Percentiles rank a stretch among this genome's conserved stretches.
phyloP scores from a whole-genome alignment of 1,140 invertebrate species.

The Anthonomus grandis region DNA sequence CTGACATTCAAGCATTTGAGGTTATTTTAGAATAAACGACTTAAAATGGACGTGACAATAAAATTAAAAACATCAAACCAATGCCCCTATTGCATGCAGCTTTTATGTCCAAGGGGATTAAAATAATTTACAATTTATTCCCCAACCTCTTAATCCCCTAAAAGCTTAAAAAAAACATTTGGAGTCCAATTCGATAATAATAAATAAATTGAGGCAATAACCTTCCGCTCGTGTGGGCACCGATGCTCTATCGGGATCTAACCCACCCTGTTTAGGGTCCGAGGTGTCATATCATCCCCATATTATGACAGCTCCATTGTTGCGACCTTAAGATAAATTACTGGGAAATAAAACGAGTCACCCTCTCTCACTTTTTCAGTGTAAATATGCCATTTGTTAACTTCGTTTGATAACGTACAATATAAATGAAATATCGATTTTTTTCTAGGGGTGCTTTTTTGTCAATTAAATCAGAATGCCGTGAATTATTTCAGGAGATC shows the following conservation, averaged over 20 bases:
- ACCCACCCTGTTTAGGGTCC: conserved; percentile 28
- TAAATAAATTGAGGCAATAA: conserved; percentile 17
- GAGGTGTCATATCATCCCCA: conserved; percentile 42
- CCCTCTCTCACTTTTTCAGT: conserved; percentile 14
- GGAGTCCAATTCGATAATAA: no score
- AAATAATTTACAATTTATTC: neutral
- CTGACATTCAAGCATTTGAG: no score
- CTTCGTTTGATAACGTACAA: no score
- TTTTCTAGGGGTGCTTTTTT: no score
- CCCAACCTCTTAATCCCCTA: neutral
- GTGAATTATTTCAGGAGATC: no score
- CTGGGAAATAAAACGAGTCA: conserved; percentile 44
- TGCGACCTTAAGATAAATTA: conserved; percentile 46
- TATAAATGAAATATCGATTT: conserved; percentile 22
- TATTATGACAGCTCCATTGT: conserved; percentile 44
- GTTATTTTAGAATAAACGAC: neutral
- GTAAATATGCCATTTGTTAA: conserved; percentile 23
- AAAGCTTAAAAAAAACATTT: neutral
- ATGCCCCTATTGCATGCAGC: neutral
- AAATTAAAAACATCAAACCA: neutral
- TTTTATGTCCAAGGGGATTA: no score
- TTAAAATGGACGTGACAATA: neutral
- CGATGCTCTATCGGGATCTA: conserved; percentile 14
- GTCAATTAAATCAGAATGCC: no score
- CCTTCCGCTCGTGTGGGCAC: conserved; percentile 20